Percentiles rank a stretch among this genome's conserved stretches.
Conservation (phyloP, 2,797 vertebrate species). For the Poeciliopsis presidionis region DNA sequence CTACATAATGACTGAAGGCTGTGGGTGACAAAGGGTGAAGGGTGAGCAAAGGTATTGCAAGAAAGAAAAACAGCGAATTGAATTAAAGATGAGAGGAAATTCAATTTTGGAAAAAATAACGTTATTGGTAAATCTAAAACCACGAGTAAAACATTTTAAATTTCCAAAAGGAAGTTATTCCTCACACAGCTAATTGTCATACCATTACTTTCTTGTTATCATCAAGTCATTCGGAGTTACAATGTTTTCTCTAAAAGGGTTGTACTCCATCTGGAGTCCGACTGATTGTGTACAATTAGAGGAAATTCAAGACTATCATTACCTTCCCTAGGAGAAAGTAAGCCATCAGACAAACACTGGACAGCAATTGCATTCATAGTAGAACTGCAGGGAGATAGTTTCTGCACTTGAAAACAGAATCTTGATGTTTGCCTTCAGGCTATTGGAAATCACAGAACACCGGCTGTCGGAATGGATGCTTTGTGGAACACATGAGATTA, state of each 20-base stretch:
- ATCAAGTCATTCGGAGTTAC: background rate
- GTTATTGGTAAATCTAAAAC: background rate
- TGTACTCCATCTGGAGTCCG: background rate
- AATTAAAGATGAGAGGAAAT: background rate
- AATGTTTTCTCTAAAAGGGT: background rate
- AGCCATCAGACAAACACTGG: background rate
- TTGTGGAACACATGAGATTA: background rate
- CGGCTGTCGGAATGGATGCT: background rate
- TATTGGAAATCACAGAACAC: conserved; percentile 4
- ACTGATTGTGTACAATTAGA: background rate
- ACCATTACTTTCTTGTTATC: background rate
- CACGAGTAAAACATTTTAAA: conserved; percentile 5
- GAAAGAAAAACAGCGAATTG: conserved; percentile 1
- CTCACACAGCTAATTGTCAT: background rate
- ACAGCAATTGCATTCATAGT: background rate
- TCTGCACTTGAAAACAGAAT: conserved; percentile 1
- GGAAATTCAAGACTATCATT: conserved; percentile 2
- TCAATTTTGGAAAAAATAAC: background rate
- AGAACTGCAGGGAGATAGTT: background rate
- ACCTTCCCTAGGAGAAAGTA: background rate
- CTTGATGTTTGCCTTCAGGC: background rate
- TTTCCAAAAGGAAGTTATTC: background rate
- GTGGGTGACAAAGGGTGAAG: conserved; percentile 35
- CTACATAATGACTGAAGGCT: conserved; percentile 43
- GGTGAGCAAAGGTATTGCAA: conserved; percentile 10